A percentile compares a stretch with the other conserved stretches of the same genome.
These are phyloP conservation scores for Oreotrochilus melanogaster DNA, from an alignment of 2,113 vertebrate genomes.

Conservation along the genomic window DNA sequence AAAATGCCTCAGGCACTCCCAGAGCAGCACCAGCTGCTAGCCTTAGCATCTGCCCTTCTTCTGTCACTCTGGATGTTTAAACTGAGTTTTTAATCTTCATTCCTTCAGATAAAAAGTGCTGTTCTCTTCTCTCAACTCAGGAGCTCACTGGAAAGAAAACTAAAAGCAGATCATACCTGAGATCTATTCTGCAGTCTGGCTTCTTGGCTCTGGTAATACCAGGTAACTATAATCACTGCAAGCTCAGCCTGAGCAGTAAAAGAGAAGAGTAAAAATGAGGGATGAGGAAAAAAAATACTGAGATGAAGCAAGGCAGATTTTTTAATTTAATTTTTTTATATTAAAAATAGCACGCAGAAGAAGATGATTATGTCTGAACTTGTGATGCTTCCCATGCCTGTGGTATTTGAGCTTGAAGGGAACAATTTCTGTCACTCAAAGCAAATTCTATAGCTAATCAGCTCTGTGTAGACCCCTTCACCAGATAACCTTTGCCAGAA, in stretches of 20 bases:
- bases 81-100: constrained; percentile 21
- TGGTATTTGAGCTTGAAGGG: not conserved
- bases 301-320: not conserved
- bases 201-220: not conserved
- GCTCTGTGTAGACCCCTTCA: not conserved
- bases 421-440: not conserved
- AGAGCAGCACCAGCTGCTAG: not conserved
- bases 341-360: not conserved
- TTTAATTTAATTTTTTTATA: not conserved
- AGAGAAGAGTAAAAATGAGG: not conserved
- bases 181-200: not conserved
- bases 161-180: not conserved
- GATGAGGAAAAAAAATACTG: not conserved
- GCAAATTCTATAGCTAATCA: not conserved
- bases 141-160: not conserved
- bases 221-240: not conserved
- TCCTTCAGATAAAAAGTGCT: not conserved
- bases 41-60: not conserved
- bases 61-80: not conserved
- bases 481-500: constrained; percentile 5
- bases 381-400: not conserved
- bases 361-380: not conserved
- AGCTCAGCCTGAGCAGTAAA: not conserved
- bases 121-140: not conserved
- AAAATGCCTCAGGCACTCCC: not conserved